Conservation (phyloP, 1,140 invertebrate genomes). For the Drosophila tristis region DNA sequence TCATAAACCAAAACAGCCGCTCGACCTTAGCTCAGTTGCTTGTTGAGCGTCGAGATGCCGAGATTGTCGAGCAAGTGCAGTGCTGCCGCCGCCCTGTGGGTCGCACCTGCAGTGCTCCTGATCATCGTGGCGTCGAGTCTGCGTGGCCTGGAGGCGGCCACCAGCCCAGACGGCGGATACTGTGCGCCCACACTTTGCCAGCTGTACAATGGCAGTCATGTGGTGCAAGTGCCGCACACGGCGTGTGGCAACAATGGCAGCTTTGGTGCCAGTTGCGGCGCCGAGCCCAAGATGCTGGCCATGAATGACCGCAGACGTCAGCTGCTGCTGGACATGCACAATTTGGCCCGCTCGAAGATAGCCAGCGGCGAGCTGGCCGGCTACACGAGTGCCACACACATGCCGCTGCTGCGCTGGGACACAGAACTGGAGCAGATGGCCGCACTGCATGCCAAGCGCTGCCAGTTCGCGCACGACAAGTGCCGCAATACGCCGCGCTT, state of each 20-base stretch:
- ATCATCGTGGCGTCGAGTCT: not conserved
- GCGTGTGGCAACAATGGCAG: conserved; percentile 69
- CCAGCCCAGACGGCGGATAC: conserved; percentile 25
- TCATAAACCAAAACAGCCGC: conserved; percentile 57
- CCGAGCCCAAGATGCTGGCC: conserved; percentile 60
- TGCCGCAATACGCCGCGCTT: conserved; percentile 72
- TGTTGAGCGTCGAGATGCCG: conserved; percentile 52
- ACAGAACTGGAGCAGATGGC: conserved; percentile 73
- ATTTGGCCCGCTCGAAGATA: conserved; percentile 67
- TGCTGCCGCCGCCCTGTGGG: not conserved
- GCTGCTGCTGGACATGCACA: conserved; percentile 75
- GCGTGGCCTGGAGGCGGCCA: not conserved
- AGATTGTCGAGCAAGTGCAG: conserved; percentile 63
- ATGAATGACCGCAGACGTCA: conserved; percentile 73
- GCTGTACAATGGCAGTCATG: conserved; percentile 72
- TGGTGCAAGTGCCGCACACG: conserved; percentile 55
- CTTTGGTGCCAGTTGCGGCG: conserved; percentile 57
- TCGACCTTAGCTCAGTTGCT: conserved; percentile 49
- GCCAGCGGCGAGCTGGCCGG: conserved; percentile 61
- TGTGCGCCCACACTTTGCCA: conserved; percentile 55
- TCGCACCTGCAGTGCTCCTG: conserved; percentile 50
- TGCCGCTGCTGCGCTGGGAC: conserved; percentile 78
- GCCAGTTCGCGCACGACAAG: conserved; percentile 71
- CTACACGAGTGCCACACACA: conserved; percentile 60
- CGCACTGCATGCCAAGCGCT: conserved; percentile 66